Evolutionary conservation across 2,888 invertebrate species (phyloP), one percentile per base, ranked within the genome.

Genomic region (Caenorhabditis imperialis): DNA sequence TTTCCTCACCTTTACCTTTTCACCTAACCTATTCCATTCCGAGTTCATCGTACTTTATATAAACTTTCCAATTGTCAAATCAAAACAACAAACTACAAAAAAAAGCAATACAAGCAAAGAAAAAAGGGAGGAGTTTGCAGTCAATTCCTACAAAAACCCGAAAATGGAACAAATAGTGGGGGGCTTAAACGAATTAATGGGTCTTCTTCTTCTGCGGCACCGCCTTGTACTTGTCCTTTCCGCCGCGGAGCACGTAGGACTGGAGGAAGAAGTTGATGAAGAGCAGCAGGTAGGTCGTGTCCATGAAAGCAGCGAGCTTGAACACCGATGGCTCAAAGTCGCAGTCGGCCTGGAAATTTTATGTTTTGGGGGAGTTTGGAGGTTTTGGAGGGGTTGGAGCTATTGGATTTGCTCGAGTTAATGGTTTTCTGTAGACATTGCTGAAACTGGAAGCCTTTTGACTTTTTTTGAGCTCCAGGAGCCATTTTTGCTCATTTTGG

Each of bases 191-290:
- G 20, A 18, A 25, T 60, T 78, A 75, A 18, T 75, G 33, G 37
- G 40, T 72, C 74, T 78, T 78, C 62, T 74, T 71, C 57, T 70
- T 58, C 16, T 42, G 42, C 40, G 65, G 50, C 42, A 48, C 57
- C 16, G 65, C 55, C 74, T 75, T 67, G 75, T 82, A 78, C 55
- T 81, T 79, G 69, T 72, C 77, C 61, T 80, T 82, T 71, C 79
- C 79, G 18, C 79, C 79, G 12, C 71, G 44, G 60, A 81, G 37
- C 45, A 78, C 72, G 70, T 85, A 85, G 22, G 82, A 77, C 62
- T 84, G 65, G 54, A 83, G 74, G 78, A 86, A 86, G 81, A 84
- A 86, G 67, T 84, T 79, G 69, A 82, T 70, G 79, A 86, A 86
- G 10, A 86, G 77, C 18, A 77, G 51, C 54, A 86, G 71, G 60